These are phyloP conservation scores for Tanypteryx hageni DNA, from an alignment of 2,888 invertebrate genomes.

Conservation along the genomic window DNA sequence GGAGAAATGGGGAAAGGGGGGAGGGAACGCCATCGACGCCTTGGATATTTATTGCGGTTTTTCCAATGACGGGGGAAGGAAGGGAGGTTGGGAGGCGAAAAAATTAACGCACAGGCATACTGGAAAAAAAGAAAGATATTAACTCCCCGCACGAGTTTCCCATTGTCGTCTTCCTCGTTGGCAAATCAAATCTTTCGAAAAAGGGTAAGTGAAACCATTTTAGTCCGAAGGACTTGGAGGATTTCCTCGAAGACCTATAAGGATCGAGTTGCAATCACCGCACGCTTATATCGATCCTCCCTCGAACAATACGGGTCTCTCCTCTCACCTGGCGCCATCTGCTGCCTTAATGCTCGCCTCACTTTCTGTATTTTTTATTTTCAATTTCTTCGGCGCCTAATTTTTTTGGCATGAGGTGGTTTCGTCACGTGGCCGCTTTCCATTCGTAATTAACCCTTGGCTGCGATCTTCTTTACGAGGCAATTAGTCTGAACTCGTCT, in stretches of 20 bases:
- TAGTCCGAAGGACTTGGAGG: conserved; percentile 32
- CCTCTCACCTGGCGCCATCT: conserved; percentile 46
- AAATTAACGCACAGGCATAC: neutral
- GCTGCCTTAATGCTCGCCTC: conserved; percentile 8
- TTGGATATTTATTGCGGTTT: too few relatives aligned
- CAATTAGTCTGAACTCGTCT: conserved; percentile 53
- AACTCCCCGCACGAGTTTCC: neutral
- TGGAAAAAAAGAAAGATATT: neutral
- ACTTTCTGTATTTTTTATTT: neutral
- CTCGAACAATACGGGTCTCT: neutral
- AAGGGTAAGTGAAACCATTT: conserved; percentile 44
- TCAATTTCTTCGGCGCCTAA: conserved; percentile 8
- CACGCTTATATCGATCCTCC: conserved; percentile 30
- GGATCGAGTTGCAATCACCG: conserved; percentile 53
- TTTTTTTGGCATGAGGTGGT: conserved; percentile 37
- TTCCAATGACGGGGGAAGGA: neutral
- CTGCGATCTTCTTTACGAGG: conserved; percentile 30
- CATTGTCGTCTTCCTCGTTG: conserved; percentile 17
- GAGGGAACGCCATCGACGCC: neutral
- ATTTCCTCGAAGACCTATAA: conserved; percentile 57
- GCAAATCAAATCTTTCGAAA: conserved; percentile 7
- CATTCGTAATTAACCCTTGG: conserved; percentile 41
- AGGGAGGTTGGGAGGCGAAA: neutral
- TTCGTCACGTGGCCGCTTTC: conserved; percentile 6
- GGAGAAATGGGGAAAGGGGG: neutral